phyloP scores from a whole-genome alignment of 2,113 vertebrate genomes.

The Megaptera novaeangliae region DNA sequence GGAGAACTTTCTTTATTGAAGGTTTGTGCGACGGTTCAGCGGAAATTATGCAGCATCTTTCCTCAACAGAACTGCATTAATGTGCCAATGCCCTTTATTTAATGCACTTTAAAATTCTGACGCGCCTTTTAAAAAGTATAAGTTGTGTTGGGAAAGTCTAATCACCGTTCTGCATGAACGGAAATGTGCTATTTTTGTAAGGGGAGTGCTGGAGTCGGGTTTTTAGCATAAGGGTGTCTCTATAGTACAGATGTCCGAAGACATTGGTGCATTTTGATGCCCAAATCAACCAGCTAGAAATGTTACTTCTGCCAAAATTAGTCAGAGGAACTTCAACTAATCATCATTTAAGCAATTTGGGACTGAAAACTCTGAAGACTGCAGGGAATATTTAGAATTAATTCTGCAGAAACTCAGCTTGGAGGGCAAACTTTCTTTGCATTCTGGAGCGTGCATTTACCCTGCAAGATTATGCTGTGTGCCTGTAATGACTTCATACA shows the following conservation, averaged over 20 bases:
- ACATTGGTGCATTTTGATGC: constrained; percentile 46
- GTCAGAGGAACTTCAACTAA: constrained; percentile 52
- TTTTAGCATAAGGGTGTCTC: constrained; percentile 53
- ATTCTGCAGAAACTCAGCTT: constrained; percentile 18
- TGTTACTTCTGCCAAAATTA: constrained; percentile 53
- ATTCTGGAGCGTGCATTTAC: neutral
- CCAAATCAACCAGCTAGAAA: constrained; percentile 52
- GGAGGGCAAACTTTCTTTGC: constrained; percentile 35
- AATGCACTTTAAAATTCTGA: constrained; percentile 64
- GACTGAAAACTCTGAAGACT: neutral
- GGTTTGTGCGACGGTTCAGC: constrained; percentile 16
- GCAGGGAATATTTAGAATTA: constrained; percentile 44
- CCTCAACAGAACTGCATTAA: constrained; percentile 53
- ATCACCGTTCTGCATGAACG: constrained; percentile 53
- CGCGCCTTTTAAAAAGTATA: constrained; percentile 60
- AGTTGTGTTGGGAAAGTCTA: constrained; percentile 63
- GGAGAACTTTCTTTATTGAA: constrained; percentile 47
- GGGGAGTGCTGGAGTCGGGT: neutral
- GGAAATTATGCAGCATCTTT: constrained; percentile 52
- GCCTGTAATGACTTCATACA: constrained; percentile 46
- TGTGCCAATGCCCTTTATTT: constrained; percentile 63
- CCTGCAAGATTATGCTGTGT: neutral
- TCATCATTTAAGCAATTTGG: constrained; percentile 51
- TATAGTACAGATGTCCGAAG: constrained; percentile 57
- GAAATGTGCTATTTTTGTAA: constrained; percentile 59